Evolutionary conservation across 2,888 invertebrate species (phyloP).

Genomic region (Philaethria dido): DNA sequence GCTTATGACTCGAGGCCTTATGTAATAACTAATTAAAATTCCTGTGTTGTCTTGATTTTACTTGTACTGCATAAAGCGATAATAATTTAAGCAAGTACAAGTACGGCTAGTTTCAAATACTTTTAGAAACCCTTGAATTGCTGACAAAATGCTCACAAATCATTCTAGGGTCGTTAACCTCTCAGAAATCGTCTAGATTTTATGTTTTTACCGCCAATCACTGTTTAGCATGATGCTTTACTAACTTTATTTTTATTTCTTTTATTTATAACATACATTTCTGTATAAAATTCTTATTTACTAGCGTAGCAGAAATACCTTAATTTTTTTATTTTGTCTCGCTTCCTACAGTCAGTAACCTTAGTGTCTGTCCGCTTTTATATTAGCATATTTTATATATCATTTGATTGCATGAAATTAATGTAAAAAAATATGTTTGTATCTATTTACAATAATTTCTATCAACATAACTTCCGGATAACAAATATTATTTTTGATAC

Average conservation of each 20-base stretch:
- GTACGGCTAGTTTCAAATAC: slow-evolving; percentile 20
- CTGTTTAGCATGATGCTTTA: not conserved
- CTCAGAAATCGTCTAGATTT: slow-evolving; percentile 6
- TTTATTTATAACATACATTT: not conserved
- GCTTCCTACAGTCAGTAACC: slow-evolving; percentile 1
- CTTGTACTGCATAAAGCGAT: slow-evolving; percentile 43
- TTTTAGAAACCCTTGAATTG: slow-evolving; percentile 18
- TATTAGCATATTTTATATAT: slow-evolving; percentile 9
- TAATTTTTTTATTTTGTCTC: not conserved
- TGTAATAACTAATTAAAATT: slow-evolving; percentile 50
- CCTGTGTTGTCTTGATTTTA: slow-evolving; percentile 48
- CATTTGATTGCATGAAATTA: not conserved
- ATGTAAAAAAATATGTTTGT: not conserved
- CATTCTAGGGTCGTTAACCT: slow-evolving; percentile 32
- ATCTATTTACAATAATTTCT: not conserved
- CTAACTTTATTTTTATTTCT: slow-evolving; percentile 4
- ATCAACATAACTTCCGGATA: not conserved
- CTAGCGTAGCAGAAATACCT: too few relatives aligned
- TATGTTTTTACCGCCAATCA: slow-evolving; percentile 4
- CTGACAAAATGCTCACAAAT: slow-evolving; percentile 26
- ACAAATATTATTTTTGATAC: not conserved
- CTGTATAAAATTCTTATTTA: not conserved
- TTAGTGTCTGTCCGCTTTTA: not conserved
- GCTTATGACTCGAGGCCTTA: slow-evolving; percentile 42
- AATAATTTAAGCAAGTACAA: slow-evolving; percentile 22